Evolutionary conservation across 2,888 invertebrate genomes (phyloP).

Genomic region (Anthophora plumipes): DNA sequence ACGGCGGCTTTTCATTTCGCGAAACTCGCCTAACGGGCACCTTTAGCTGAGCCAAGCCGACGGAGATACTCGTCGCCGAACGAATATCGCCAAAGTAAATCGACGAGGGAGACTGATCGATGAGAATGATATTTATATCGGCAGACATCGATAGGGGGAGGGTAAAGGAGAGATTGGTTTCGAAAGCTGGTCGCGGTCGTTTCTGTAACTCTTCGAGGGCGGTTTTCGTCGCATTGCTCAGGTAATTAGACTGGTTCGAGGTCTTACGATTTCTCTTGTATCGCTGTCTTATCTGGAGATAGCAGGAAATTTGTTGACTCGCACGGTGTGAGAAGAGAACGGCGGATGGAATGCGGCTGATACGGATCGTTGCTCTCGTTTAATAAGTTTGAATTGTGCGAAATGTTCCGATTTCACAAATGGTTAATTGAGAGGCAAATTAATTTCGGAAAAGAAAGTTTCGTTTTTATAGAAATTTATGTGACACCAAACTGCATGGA

Average conservation of each 20-base stretch:
- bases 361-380: not conserved
- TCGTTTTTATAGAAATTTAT: not conserved
- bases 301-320: not conserved
- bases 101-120: slow-evolving; percentile 54
- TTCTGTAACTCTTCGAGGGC: not conserved
- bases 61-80: slow-evolving; percentile 59
- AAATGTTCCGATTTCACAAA: not conserved
- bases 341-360: not conserved
- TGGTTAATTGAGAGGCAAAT: not conserved
- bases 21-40: slow-evolving; percentile 63
- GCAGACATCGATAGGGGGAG: slow-evolving; percentile 11
- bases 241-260: slow-evolving; percentile 18
- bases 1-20: slow-evolving; percentile 72
- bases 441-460: not conserved
- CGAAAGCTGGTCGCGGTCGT: slow-evolving; percentile 1
- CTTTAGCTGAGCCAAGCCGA: slow-evolving; percentile 46
- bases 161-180: slow-evolving; percentile 9
- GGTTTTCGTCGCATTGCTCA: slow-evolving; percentile 6
- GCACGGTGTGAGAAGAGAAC: not conserved
- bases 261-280: not conserved
- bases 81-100: slow-evolving; percentile 52
- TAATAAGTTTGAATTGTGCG: not conserved
- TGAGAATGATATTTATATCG: slow-evolving; percentile 47
- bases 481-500: not conserved
- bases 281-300: not conserved